Base-by-base conservation (phyloP, 1,140 invertebrate species). In the Apis laboriosa region DNA sequence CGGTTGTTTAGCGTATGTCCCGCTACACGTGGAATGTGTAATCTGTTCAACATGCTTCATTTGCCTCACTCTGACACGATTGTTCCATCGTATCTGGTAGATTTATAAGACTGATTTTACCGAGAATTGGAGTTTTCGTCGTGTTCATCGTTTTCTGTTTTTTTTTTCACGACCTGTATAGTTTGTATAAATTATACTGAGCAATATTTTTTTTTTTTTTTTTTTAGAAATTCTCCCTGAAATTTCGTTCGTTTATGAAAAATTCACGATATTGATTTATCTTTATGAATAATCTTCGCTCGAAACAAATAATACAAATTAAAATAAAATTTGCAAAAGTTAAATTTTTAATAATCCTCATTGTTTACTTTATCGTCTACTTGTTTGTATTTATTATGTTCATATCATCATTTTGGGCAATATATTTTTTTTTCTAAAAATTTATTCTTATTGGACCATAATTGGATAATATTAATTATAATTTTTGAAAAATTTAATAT, bases 21-120 rank as follows among this genome's bases (percentile, higher is more conserved):
- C 68, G 68, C 55, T 55, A 17, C 24, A 9, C 12, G 28, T 34
- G 7, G 53, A 43, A 9, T 28, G 17, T 58, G 34, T n/a, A 73
- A 58, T 73, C 71, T 61, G 49, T 72, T 79, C 63, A 9, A 15
- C 56, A 21, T 55, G 72, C 19, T 74, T 58, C 55, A 74, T 43
- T 74, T 58, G 34, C 72, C 43, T 71, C 28, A 2, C 56, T n/a
- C 56, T 58, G 55, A 73, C 72, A 43, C 56, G 9, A 60, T 74
- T n/a, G 28, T 58, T 43, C 21, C 17, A 56, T 43, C 17, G 11
- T 1, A n/a, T 34, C 55, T n/a, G 55, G 34, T 7, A 24, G 19
- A 74, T 74, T 56, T 34, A 74, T 56, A 28, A 58, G 19, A 17
- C 19, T n/a, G 68, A 71, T 51, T 43, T n/a, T 13, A 28, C 5